These are phyloP conservation scores for Trichopoda pennipes DNA, from an alignment of 2,888 invertebrate species.

Conservation along the genomic window DNA sequence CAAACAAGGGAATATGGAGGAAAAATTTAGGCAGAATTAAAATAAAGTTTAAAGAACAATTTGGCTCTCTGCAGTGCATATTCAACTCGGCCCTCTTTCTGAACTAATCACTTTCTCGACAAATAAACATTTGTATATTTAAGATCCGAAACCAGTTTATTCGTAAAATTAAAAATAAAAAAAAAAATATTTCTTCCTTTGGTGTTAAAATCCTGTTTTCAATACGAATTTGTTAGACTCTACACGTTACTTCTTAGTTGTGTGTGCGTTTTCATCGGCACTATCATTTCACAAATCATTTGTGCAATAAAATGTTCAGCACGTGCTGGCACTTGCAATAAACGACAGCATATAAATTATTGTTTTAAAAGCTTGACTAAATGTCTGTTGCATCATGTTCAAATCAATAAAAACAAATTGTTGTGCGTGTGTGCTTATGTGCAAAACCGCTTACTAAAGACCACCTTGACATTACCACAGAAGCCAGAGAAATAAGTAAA, in stretches of 20 bases:
- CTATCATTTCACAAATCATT: slow-evolving; percentile 18
- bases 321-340: slow-evolving; percentile 38
- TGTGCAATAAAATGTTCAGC: slow-evolving; percentile 46
- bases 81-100: too few relatives aligned
- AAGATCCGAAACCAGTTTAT: too few relatives aligned
- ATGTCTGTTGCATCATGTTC: slow-evolving; percentile 52
- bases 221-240: not conserved
- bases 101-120: too few relatives aligned
- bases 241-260: not conserved
- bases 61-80: too few relatives aligned
- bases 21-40: too few relatives aligned
- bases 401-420: slow-evolving; percentile 49
- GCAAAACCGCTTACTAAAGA: slow-evolving; percentile 4
- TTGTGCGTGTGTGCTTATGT: slow-evolving; percentile 29
- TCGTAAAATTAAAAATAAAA: too few relatives aligned
- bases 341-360: slow-evolving; percentile 9
- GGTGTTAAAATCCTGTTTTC: not conserved
- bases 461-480: slow-evolving; percentile 53
- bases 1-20: too few relatives aligned
- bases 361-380: slow-evolving; percentile 11
- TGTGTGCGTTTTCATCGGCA: not conserved
- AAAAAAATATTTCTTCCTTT: too few relatives aligned
- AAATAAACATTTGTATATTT: too few relatives aligned
- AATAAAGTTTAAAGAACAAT: too few relatives aligned
- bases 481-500: not conserved